Base-by-base conservation (phyloP, 2,113 vertebrate species). In the Gobiocypris rarus region DNA sequence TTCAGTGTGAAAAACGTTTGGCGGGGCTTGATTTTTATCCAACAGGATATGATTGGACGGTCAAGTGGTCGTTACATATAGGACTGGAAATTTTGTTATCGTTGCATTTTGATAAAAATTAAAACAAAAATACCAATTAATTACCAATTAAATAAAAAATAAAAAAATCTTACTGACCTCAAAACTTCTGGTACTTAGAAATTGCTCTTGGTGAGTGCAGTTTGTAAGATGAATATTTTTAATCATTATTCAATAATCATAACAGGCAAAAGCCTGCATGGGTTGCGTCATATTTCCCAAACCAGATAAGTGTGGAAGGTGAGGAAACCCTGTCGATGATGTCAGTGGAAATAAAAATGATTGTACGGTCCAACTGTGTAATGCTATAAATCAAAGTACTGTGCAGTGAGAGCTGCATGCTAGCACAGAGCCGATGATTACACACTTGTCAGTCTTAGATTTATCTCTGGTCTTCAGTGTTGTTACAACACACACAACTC, bases 401-500 rank as follows among this genome's bases (percentile, higher is more conserved):
- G 28, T 34, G 28, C 34, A 67, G 17, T 67, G 31, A 71, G 15
- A 3, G 24, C 48, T 75, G 26, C 78, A 45, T 48, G 77, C 34
- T 5, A 7, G 77, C 15, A 48, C 41, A 79, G n/a, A 63, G 58
- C 78, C 34, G 41, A 81, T 50, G 43, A 81, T 81, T 81, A 67
- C 78, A 65, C 78, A 81, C n/a, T 13, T 61, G 75, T 78, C 75
- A 43, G 11, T 43, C 76, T 26, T 24, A 11, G n/a, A 28, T 61
- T 41, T 59, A 34, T 38, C n/a, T 56, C 28, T n/a, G 11, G 17
- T 56, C 50, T 34, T 76, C 17, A 38, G 2, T 24, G 52, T 15
- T 41, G 52, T 38, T 77, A 38, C 9, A 52, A 59, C 34, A 58
- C 52, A 14, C 38, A 61, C 19, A 26, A 31, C 22, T 15, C 28